These are phyloP conservation scores for Globodera ellingtonae DNA, from an alignment of 1,140 invertebrate genomes.

Conservation along the genomic window DNA sequence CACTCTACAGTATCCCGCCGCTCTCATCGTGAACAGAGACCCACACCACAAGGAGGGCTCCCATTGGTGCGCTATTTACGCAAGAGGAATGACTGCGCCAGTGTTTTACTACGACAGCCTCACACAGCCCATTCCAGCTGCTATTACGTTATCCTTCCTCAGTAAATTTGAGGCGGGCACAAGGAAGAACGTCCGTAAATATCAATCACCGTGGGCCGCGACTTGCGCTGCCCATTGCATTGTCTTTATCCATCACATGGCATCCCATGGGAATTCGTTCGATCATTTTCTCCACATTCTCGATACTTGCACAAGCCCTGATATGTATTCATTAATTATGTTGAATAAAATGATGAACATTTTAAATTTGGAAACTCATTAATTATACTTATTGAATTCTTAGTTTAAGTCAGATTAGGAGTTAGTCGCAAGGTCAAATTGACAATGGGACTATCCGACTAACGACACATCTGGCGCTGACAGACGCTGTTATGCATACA, in stretches of 20 bases:
- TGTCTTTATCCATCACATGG: conserved; percentile 1
- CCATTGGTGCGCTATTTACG: conserved; percentile 10
- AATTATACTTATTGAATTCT: neutral
- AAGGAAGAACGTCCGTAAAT: neutral
- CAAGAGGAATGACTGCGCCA: neutral
- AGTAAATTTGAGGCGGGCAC: neutral
- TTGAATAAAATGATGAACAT: neutral
- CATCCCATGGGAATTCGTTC: neutral
- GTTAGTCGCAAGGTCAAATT: too few relatives aligned
- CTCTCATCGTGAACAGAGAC: conserved; percentile 4
- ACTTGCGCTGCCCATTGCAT: conserved; percentile 11
- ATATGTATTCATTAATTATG: conserved; percentile 4
- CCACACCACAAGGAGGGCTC: neutral
- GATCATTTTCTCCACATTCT: neutral
- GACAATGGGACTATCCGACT: too few relatives aligned
- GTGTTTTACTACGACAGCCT: conserved; percentile 3
- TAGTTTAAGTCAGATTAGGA: too few relatives aligned
- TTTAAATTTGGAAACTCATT: neutral
- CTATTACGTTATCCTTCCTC: neutral
- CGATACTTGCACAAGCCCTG: neutral
- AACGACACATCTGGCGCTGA: too few relatives aligned
- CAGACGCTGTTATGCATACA: too few relatives aligned
- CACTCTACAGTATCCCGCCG: conserved; percentile 9
- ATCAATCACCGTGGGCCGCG: neutral
- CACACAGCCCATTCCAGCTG: neutral